Conservation (phyloP, 1,140 invertebrate genomes). For the Rhagoletis pomonella region DNA sequence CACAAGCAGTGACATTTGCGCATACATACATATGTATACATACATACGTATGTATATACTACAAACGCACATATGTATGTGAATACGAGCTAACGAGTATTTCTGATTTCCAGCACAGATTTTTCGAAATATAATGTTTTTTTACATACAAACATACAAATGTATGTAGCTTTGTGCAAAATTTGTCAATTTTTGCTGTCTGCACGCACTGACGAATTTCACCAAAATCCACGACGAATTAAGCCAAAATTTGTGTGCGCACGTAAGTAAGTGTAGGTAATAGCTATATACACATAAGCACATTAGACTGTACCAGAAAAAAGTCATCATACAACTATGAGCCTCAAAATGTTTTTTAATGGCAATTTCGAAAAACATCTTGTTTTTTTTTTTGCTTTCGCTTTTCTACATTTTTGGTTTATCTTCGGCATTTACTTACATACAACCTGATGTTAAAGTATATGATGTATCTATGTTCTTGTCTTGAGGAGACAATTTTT, state of each 20-base stretch:
- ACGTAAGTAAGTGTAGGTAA: too few species aligned
- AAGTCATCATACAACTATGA: neutral
- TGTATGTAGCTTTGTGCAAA: neutral
- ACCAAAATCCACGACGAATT: neutral
- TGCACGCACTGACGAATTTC: constrained; percentile 1
- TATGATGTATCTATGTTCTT: too few species aligned
- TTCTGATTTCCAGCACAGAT: neutral
- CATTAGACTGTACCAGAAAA: neutral
- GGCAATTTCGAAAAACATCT: too few species aligned
- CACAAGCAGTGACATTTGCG: neutral
- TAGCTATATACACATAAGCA: neutral
- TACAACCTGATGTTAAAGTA: too few species aligned
- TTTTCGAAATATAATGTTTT: neutral
- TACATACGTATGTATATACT: neutral
- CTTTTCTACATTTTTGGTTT: too few species aligned
- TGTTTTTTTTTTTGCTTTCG: too few species aligned
- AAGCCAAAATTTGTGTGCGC: neutral
- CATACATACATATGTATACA: neutral
- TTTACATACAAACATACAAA: neutral
- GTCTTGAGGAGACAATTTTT: too few species aligned
- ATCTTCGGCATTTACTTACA: too few species aligned
- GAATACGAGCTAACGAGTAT: neutral
- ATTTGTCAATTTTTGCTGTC: neutral
- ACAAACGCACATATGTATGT: too few species aligned
- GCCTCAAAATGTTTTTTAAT: too few species aligned